phyloP scores from a whole-genome alignment of 1,140 invertebrate genomes.

The Brachionus plicatilis region DNA sequence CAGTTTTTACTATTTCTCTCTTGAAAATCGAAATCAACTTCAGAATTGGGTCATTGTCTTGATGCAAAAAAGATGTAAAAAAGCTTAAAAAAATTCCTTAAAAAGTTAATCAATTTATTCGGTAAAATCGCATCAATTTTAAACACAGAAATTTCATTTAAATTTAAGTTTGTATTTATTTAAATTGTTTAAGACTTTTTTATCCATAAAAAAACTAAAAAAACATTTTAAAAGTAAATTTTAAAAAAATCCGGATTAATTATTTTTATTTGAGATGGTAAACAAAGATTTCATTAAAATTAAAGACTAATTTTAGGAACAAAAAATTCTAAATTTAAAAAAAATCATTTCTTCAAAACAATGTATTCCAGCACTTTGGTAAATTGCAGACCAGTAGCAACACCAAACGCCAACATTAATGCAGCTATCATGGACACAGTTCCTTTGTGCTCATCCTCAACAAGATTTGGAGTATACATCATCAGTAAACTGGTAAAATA shows the following conservation, averaged over 20 bases:
- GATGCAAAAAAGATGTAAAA: too few relatives aligned
- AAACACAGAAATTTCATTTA: too few relatives aligned
- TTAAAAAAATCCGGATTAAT: too few relatives aligned
- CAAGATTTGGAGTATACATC: slow-evolving; percentile 36
- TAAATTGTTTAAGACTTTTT: neutral
- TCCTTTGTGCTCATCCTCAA: slow-evolving; percentile 5
- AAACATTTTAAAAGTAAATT: neutral
- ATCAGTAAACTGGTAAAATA: slow-evolving; percentile 40
- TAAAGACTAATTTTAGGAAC: neutral
- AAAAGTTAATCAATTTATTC: too few relatives aligned
- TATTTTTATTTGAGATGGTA: neutral
- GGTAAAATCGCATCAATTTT: too few relatives aligned
- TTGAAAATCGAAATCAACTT: too few relatives aligned
- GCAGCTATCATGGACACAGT: slow-evolving; percentile 13
- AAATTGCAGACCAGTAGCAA: slow-evolving; percentile 33
- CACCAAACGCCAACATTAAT: slow-evolving; percentile 19
- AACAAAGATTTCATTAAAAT: neutral
- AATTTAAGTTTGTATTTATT: neutral
- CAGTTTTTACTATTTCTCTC: too few relatives aligned
- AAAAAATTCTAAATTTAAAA: neutral
- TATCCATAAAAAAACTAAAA: neutral
- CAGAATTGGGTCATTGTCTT: too few relatives aligned
- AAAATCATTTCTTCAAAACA: neutral
- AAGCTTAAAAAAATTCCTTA: too few relatives aligned
- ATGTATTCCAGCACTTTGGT: slow-evolving; percentile 16